Evolutionary conservation across 2,797 vertebrate genomes (phyloP), one percentile per base, ranked within the genome.

Genomic region (Microctenopoma steveboyesi): DNA sequence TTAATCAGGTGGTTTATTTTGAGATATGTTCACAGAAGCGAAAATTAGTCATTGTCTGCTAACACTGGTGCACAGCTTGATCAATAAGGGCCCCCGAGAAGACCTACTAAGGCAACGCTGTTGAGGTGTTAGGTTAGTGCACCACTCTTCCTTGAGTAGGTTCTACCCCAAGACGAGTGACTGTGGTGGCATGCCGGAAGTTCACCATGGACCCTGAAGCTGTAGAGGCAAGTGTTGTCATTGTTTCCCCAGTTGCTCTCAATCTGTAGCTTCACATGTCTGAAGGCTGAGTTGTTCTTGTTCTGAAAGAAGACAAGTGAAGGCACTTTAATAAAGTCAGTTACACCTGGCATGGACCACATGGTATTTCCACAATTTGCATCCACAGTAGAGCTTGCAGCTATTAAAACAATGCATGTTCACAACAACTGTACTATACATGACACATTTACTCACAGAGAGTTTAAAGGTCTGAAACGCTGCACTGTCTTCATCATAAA

Each of bases 231-330:
- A 28, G 71, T 67, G 15, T 55, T 0, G 7, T 61, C 37, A 0
- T 0, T 7, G 25, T 60, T n/a, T 3, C 49, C 35, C 63, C 57
- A 60, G 49, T 45, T 67, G 16, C 6, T 67, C 7, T 45, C 22
- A 5, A 64, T 4, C 47, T 64, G 18, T 1, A 64, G 18, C 69
- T 27, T 64, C 16, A 64, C 40, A 9, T 28, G 13, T 4, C 5
- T 15, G 14, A 64, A 64, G 4, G 57, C 14, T 0, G 16, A 18
- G 9, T 14, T 42, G 7, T 57, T 39, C 7, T 52, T 7, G 35
- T 56, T 43, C 69, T 71, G 52, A 11, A 30, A 5, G 37, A 49
- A 59, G 15, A 50, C 4, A 46, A 22, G 54, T 33, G 47, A 45
- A 15, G 33, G 35, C 13, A 15, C 30, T 33, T 33, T 2, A 13